A percentile compares a stretch with the other conserved stretches of the same genome.
phyloP scores from a whole-genome alignment of 2,888 invertebrate genomes.

The Limnephilus marmoratus region DNA sequence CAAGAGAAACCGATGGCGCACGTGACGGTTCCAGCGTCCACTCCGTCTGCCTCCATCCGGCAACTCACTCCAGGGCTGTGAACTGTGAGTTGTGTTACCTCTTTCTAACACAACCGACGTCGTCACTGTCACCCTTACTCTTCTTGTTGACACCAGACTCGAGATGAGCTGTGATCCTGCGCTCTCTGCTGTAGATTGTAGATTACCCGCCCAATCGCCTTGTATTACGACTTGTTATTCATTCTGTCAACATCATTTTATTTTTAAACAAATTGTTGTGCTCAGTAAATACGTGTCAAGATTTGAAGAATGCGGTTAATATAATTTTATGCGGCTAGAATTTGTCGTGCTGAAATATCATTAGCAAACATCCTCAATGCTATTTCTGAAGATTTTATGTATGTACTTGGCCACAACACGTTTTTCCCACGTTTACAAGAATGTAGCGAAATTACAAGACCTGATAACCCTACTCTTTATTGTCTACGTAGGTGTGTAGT shows the following conservation, averaged over 20 bases:
- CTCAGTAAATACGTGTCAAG: neutral
- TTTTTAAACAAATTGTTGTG: neutral
- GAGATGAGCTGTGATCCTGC: constrained; percentile 2
- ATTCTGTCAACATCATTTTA: neutral
- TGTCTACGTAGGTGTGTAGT: neutral
- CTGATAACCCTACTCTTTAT: neutral
- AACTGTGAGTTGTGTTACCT: neutral
- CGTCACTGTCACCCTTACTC: neutral
- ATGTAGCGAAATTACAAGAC: neutral
- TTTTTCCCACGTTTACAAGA: neutral
- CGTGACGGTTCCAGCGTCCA: constrained; percentile 54
- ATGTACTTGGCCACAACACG: neutral
- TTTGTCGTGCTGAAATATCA: neutral
- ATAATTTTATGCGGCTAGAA: neutral
- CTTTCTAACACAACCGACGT: neutral
- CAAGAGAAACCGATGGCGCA: constrained; percentile 47
- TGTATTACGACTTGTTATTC: neutral
- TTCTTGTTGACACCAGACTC: neutral
- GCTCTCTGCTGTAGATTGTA: neutral
- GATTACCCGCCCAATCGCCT: neutral
- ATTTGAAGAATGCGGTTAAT: neutral
- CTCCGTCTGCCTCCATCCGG: neutral
- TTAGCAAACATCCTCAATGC: neutral
- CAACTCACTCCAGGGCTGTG: neutral
- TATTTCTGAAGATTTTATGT: neutral